Evolutionary conservation across 2,797 vertebrate species (phyloP).

Genomic region (Echeneis naucrates): DNA sequence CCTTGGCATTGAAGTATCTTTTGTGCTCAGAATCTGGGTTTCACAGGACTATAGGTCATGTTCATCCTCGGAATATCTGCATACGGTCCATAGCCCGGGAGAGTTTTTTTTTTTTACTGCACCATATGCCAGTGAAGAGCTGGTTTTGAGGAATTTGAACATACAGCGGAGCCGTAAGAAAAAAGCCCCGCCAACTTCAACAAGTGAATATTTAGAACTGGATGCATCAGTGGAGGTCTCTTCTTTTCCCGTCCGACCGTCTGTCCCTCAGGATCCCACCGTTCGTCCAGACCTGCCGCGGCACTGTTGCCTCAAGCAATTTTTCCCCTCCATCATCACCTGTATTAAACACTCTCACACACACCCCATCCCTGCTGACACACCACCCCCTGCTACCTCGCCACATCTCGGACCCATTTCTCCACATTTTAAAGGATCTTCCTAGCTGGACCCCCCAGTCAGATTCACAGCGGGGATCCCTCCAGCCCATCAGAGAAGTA

Average conservation of each 20-base stretch:
- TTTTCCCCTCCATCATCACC: constrained; percentile 74
- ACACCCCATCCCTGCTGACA: constrained; percentile 66
- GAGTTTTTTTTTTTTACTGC: constrained; percentile 26
- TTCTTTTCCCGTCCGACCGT: constrained; percentile 16
- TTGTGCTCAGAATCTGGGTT: constrained; percentile 61
- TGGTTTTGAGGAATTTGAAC: constrained; percentile 41
- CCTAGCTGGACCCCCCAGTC: constrained; percentile 79
- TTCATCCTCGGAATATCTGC: constrained; percentile 55
- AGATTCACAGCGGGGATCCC: constrained; percentile 79
- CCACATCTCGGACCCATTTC: constrained; percentile 67
- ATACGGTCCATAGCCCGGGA: constrained; percentile 32
- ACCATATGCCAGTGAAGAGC: constrained; percentile 27
- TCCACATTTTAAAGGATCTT: constrained; percentile 68
- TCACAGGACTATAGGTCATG: constrained; percentile 63
- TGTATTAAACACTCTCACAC: constrained; percentile 79
- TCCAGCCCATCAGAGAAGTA: constrained; percentile 85
- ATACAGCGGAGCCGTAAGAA: neutral
- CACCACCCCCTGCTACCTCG: constrained; percentile 54
- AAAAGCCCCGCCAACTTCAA: constrained; percentile 11
- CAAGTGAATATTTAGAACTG: constrained; percentile 38
- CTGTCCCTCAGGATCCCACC: constrained; percentile 49
- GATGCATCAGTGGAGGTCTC: constrained; percentile 31
- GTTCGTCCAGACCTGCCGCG: constrained; percentile 68
- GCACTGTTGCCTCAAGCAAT: constrained; percentile 60
- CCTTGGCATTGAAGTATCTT: constrained; percentile 73